Evolutionary conservation across 2,113 vertebrate species (phyloP), one percentile per base, ranked within the genome.

Genomic region (Solea solea): DNA sequence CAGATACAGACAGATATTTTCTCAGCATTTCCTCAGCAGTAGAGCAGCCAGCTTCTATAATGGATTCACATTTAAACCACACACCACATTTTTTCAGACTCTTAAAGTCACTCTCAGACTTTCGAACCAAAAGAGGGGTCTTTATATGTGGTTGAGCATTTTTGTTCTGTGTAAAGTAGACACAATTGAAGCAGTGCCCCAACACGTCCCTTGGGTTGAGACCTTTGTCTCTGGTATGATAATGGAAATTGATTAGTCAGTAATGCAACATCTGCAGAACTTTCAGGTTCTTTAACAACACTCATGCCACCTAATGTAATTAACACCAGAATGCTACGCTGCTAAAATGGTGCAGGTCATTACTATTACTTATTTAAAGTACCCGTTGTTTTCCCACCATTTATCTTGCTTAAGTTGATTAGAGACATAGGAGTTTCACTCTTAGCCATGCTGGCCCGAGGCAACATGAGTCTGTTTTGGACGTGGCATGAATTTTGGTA

Each of bases 171-270:
- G 34, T n/a, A 42, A 70, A 61, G 67, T 79, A 48, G 39, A 45
- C 65, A 56, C 39, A 71, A 52, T 74, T 56, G 74, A 34, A 0
- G 67, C 54, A 16, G 59, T 56, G 2, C 64, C 8, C 59, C 42
- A 68, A 54, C 76, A 1, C 9, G 42, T 87, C 84, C 77, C 82
- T 27, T 0, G 42, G 86, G 89, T 72, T 9, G 15, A 76, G 78
- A 85, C 86, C 86, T 85, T 84, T 82, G 83, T 74, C 57, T 71
- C 13, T 0, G 42, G 39, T 55, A 64, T 65, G 67, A 84, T 90
- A 86, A 87, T 83, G 69, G 69, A 72, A 64, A 92, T 91, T 87
- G 89, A 93, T 93, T 87, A 69, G 82, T 11, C 42, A 11, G 49
- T 76, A 62, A 84, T 85, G 80, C 82, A 75, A 74, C 76, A 66